Conservation (phyloP, 2,888 invertebrate species). For the Tanypteryx hageni region DNA sequence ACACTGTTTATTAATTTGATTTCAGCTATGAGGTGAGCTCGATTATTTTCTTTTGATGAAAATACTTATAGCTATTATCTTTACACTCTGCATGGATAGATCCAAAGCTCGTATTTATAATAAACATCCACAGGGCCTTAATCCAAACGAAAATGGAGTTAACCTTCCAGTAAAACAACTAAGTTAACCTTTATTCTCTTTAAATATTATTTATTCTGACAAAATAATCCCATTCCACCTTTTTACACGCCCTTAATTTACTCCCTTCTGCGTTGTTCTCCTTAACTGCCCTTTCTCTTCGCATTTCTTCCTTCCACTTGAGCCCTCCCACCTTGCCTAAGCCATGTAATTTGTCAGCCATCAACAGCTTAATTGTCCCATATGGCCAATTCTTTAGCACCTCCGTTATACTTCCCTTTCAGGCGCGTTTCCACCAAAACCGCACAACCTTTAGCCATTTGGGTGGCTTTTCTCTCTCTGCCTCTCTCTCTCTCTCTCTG, state of each 20-base stretch:
- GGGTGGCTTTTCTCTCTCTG: background rate
- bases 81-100: too few relatives aligned
- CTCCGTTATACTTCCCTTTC: slow-evolving; percentile 19
- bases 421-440: background rate
- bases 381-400: background rate
- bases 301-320: background rate
- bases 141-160: too few relatives aligned
- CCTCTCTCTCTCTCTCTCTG: background rate
- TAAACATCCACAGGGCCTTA: too few relatives aligned
- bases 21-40: too few relatives aligned
- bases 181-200: too few relatives aligned
- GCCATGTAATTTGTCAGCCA: background rate
- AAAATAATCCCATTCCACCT: background rate
- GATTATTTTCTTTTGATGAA: too few relatives aligned
- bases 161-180: too few relatives aligned
- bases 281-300: background rate
- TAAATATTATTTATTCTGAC: background rate
- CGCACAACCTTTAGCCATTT: background rate
- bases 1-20: too few relatives aligned
- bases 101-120: too few relatives aligned
- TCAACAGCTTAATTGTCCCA: slow-evolving; percentile 12
- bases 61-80: too few relatives aligned
- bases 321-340: background rate
- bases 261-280: background rate
- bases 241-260: background rate